Evolutionary conservation across 30 jellyfish, hydroid and myxozoan species (phyloP), one percentile per base, ranked within the genome.

Genomic region (Clytia hemisphaerica): DNA sequence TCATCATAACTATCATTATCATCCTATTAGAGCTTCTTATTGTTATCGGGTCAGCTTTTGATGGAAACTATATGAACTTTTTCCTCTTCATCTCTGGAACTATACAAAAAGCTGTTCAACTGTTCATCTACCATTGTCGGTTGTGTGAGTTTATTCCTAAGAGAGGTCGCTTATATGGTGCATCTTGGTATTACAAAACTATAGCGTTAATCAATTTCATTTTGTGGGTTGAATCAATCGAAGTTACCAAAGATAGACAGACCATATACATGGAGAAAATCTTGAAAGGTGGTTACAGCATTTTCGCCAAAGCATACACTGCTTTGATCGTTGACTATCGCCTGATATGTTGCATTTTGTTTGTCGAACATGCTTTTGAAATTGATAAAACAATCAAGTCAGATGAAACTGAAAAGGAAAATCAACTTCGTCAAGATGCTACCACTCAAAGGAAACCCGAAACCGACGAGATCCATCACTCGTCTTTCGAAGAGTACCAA

Each of bases 251-350:
- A 57, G 30, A 57, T 5, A n/a, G n/a, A n/a, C n/a, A n/a, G n/a
- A n/a, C n/a, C n/a, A 9, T 16, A 6, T 30, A 21, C 42, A 21
- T 21, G 16, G 70, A 57, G 30, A 42, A 42, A 42, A 0, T 42
- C 19, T 42, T 42, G 14, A 19, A 42, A 12, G 42, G 25, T 12
- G 25, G 25, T n/a, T n/a, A n/a, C 7, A 21, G 19, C 48, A 44
- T 57, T 26, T 21, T 57, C 5, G 33, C 19, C 6, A 21, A 37
- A 33, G 16, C 70, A 30, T 57, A 57, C 16, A 21, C 33, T 0
- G 70, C 70, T 57, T 4, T 57, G 5, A 57, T 57, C 44, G 30
- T 57, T n/a, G 70, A 57, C 30, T 57, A 57, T n/a, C 70, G 70
- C n/a, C 42, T 57, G 15, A 37, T 57, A 5, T 57, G 70, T n/a